phyloP scores from a whole-genome alignment of 1,140 invertebrate genomes.

The Hetaerina americana region DNA sequence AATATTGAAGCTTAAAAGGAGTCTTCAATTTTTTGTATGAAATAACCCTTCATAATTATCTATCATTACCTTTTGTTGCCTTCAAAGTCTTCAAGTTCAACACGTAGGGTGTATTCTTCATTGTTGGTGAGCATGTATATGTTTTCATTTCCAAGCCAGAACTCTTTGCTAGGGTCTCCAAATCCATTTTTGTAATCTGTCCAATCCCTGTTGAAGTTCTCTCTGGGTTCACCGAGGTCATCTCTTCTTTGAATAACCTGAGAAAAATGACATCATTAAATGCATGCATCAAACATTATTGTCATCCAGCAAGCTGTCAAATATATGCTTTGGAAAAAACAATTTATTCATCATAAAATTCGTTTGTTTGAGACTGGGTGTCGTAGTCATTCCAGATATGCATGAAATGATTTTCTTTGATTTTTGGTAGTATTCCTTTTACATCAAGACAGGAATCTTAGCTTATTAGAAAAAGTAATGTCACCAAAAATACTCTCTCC shows the following conservation, averaged over 20 bases:
- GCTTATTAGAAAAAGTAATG: no score
- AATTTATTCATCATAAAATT: no score
- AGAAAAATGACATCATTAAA: conserved; percentile 12
- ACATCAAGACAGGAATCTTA: no score
- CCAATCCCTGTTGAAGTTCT: conserved; percentile 90
- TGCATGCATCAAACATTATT: no score
- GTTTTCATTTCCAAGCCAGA: conserved; percentile 90
- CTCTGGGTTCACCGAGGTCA: conserved; percentile 70
- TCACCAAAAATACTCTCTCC: no score
- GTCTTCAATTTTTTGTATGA: not conserved
- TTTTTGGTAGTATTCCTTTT: no score
- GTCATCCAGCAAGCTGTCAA: no score
- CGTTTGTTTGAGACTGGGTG: no score
- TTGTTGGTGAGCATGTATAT: conserved; percentile 93
- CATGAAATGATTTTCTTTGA: no score
- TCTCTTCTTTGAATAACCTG: conserved; percentile 81
- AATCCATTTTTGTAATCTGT: conserved; percentile 92
- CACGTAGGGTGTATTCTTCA: conserved; percentile 73
- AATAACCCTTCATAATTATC: conserved; percentile 11
- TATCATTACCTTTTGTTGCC: conserved; percentile 66
- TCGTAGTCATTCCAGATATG: no score
- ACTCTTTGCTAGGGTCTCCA: conserved; percentile 76
- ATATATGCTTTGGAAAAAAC: no score
- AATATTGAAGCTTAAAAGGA: not conserved
- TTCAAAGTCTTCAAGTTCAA: conserved; percentile 88